Evolutionary conservation across 2,888 invertebrate species (phyloP).

Genomic region (Epinotia nisella): DNA sequence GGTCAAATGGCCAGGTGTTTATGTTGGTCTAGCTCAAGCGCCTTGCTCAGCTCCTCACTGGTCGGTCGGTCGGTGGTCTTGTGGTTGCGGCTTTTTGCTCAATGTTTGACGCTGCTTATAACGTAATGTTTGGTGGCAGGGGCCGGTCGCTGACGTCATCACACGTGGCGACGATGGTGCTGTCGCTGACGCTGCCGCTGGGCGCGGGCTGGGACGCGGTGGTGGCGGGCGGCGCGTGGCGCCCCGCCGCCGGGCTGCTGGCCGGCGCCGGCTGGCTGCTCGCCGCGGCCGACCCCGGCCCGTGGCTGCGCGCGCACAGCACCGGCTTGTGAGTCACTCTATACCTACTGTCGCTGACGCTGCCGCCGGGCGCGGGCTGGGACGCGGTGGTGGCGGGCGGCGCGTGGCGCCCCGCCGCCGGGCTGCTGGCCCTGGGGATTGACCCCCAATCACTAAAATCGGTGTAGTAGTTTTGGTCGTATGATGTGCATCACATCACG

Average conservation of each 20-base stretch:
- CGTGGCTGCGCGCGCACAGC: slow-evolving; percentile 55
- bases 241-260: slow-evolving; percentile 49
- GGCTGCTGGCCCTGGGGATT: slow-evolving; percentile 59
- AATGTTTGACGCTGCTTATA: too few relatives aligned
- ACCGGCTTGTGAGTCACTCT: slow-evolving; percentile 18
- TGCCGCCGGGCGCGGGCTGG: slow-evolving; percentile 95
- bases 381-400: slow-evolving; percentile 79
- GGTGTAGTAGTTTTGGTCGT: too few relatives aligned
- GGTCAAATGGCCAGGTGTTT: neutral
- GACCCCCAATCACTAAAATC: too few relatives aligned
- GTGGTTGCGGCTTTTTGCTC: too few relatives aligned
- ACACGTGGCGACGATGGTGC: slow-evolving; percentile 93
- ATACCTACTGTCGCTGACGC: slow-evolving; percentile 88
- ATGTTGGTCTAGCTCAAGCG: neutral
- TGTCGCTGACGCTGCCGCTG: slow-evolving; percentile 95
- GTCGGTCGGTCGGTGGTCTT: too few relatives aligned
- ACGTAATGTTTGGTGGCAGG: slow-evolving; percentile 81
- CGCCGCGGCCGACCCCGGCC: slow-evolving; percentile 49
- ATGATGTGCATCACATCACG: too few relatives aligned
- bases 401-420: slow-evolving; percentile 46
- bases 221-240: slow-evolving; percentile 54
- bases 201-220: slow-evolving; percentile 91
- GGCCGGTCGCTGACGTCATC: slow-evolving; percentile 97
- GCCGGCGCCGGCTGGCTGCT: slow-evolving; percentile 60
- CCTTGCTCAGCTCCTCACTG: too few relatives aligned